These are phyloP conservation scores for Eutolmus rufibarbis DNA, from an alignment of 2,888 invertebrate genomes.

Conservation along the genomic window DNA sequence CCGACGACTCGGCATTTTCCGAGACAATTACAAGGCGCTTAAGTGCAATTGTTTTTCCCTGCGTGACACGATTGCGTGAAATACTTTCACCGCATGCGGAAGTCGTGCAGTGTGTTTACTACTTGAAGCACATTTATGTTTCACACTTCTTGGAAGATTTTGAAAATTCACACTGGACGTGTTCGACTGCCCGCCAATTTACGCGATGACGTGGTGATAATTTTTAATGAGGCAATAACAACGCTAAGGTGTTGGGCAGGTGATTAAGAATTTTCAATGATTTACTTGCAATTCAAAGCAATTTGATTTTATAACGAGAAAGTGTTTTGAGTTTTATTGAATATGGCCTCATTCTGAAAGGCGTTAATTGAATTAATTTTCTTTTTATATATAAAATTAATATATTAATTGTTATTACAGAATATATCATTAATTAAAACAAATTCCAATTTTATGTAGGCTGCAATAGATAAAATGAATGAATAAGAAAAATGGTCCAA, in stretches of 20 bases:
- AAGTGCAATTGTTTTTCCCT: background rate
- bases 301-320: background rate
- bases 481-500: background rate
- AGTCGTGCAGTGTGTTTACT: background rate
- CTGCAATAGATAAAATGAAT: too few species aligned
- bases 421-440: too few species aligned
- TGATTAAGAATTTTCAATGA: background rate
- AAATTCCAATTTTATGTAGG: too few species aligned
- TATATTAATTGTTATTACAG: too few species aligned
- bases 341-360: background rate
- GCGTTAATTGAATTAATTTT: background rate
- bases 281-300: background rate
- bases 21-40: background rate
- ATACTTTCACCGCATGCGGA: slow-evolving; percentile 14
- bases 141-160: background rate
- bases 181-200: background rate
- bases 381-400: background rate
- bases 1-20: background rate
- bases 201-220: background rate
- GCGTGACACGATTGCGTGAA: slow-evolving; percentile 22
- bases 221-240: background rate
- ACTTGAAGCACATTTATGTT: background rate
- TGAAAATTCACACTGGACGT: background rate
- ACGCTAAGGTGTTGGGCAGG: background rate
- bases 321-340: background rate